Evolutionary conservation across 2,113 vertebrate species (phyloP).

Genomic region (Aegithalos caudatus): DNA sequence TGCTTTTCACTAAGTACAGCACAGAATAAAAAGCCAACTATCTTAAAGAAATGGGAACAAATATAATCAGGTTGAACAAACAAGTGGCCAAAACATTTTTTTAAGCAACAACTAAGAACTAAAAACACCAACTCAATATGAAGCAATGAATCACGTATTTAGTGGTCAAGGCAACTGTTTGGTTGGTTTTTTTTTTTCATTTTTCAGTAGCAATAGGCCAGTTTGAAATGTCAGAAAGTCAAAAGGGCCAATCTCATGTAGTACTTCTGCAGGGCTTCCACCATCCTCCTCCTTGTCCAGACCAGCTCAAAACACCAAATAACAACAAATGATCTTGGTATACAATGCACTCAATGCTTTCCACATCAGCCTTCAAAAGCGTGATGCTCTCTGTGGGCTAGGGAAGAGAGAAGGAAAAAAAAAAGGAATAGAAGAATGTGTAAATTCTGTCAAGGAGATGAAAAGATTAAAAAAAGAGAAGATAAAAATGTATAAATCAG

Average conservation of each 20-base stretch:
- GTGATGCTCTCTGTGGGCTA: constrained; percentile 93
- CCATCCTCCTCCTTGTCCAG: constrained; percentile 53
- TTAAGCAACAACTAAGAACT: neutral
- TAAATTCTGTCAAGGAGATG: neutral
- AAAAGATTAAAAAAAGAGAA: neutral
- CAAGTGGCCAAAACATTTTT: neutral
- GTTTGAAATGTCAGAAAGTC: constrained; percentile 50
- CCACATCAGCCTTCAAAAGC: constrained; percentile 91
- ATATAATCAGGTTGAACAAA: neutral
- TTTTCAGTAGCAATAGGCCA: neutral
- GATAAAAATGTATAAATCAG: neutral
- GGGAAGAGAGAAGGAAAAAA: constrained; percentile 42
- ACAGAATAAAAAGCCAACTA: constrained; percentile 24
- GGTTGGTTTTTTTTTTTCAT: neutral
- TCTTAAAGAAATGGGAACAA: constrained; percentile 22
- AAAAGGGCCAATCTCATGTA: neutral
- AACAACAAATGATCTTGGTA: constrained; percentile 59
- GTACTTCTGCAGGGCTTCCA: constrained; percentile 54
- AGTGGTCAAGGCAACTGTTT: neutral
- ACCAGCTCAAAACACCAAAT: constrained; percentile 57
- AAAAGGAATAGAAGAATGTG: neutral
- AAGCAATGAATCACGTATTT: neutral
- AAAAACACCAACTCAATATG: neutral
- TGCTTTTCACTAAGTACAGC: constrained; percentile 36
- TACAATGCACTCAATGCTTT: constrained; percentile 78